phyloP scores from a whole-genome alignment of 2,113 vertebrate genomes.

The Oncorhynchus kisutch region DNA sequence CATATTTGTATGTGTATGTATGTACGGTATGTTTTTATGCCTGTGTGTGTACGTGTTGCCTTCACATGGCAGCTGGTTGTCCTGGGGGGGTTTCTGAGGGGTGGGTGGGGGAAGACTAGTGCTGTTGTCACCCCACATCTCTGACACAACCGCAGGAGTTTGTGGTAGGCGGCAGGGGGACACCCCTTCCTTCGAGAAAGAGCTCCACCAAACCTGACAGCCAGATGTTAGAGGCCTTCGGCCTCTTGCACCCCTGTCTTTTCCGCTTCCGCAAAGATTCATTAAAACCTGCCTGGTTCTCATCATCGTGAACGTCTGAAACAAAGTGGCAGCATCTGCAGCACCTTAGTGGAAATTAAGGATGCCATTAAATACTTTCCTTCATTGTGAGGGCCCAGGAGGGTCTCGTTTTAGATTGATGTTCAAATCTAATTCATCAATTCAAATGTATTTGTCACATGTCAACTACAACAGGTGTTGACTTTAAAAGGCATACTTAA shows the following conservation, averaged over 20 bases:
- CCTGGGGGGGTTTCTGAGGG: neutral
- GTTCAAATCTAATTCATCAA: neutral
- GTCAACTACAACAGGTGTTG: too few relatives aligned
- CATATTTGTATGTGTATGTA: neutral
- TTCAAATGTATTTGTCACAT: neutral
- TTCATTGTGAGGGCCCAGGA: neutral
- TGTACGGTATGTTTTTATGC: neutral
- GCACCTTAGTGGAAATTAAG: neutral
- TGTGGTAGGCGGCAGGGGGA: too few relatives aligned
- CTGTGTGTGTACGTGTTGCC: slow-evolving; percentile 4
- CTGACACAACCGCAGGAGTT: neutral
- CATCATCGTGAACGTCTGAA: slow-evolving; percentile 1
- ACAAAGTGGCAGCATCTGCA: neutral
- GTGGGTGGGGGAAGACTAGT: slow-evolving; percentile 1
- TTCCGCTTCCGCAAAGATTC: slow-evolving; percentile 46
- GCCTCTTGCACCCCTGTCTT: slow-evolving; percentile 38
- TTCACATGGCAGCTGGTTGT: neutral
- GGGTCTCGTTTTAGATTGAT: neutral
- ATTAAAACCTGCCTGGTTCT: slow-evolving; percentile 47
- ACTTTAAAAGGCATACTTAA: too few relatives aligned
- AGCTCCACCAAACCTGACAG: slow-evolving; percentile 53
- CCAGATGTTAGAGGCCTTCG: slow-evolving; percentile 50
- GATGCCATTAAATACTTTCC: neutral
- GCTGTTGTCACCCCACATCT: slow-evolving; percentile 6
- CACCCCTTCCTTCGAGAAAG: slow-evolving; percentile 17